These are phyloP conservation scores for Parapristionchus giblindavisi DNA, from an alignment of 2,888 invertebrate species.

Conservation along the genomic window DNA sequence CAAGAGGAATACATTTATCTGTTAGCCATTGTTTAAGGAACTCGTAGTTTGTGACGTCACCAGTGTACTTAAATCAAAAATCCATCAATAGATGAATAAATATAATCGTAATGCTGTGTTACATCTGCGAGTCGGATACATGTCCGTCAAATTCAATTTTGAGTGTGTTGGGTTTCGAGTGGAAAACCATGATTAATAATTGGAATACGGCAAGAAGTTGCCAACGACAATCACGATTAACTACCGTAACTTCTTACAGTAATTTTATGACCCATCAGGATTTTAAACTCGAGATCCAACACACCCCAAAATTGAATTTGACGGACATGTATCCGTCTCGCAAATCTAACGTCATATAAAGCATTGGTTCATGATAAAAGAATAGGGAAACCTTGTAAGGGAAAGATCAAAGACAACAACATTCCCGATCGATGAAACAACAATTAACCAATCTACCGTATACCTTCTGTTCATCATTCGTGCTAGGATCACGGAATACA, in stretches of 20 bases:
- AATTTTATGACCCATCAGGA: no score
- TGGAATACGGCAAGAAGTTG: background rate
- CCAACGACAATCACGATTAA: no score
- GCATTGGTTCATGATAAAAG: background rate
- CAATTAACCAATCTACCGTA: background rate
- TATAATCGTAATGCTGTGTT: background rate
- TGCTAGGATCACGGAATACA: slow-evolving; percentile 61
- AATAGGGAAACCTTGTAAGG: background rate
- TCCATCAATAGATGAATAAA: background rate
- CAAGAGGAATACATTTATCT: slow-evolving; percentile 94
- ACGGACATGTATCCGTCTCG: no score
- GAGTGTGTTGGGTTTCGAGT: background rate
- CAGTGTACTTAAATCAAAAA: slow-evolving; percentile 57
- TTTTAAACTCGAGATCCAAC: no score
- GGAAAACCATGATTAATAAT: background rate
- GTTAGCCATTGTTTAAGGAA: slow-evolving; percentile 86
- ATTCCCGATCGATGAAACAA: no score
- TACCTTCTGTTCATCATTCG: slow-evolving; percentile 62
- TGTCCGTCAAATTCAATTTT: background rate
- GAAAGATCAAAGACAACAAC: background rate
- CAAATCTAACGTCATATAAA: no score
- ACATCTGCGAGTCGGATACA: background rate
- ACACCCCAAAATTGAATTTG: no score
- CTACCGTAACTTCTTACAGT: no score
- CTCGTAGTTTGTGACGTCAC: slow-evolving; percentile 74